A percentile compares a stretch with the other conserved stretches of the same genome.
Conservation (phyloP, 2,888 invertebrate genomes). For the Sisyra nigra region DNA sequence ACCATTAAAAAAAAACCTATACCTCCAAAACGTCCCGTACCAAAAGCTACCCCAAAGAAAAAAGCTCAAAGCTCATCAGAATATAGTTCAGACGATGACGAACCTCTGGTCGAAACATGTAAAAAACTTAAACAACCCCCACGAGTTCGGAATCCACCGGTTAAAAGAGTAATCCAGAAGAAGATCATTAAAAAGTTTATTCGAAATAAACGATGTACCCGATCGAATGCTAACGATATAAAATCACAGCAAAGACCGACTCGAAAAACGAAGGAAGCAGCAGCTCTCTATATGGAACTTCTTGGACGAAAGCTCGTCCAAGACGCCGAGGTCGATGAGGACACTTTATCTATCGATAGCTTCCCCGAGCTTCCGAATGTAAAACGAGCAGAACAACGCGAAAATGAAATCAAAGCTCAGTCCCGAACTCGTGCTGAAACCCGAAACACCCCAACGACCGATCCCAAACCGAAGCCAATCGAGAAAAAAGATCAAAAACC, state of each 20-base stretch:
- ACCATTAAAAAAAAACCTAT: constrained; percentile 17
- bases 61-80: constrained; percentile 18
- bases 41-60: constrained; percentile 10
- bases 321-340: constrained; percentile 43
- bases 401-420: constrained; percentile 37
- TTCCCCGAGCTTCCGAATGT: constrained; percentile 51
- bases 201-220: background rate
- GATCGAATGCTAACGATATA: constrained; percentile 1
- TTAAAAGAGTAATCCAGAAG: constrained; percentile 1
- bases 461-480: background rate
- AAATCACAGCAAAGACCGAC: constrained; percentile 30
- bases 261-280: constrained; percentile 60
- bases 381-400: constrained; percentile 40
- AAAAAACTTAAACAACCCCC: constrained; percentile 8
- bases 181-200: constrained; percentile 3
- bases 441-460: background rate
- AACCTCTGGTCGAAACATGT: constrained; percentile 23
- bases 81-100: constrained; percentile 37
- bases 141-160: constrained; percentile 3
- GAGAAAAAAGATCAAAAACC: background rate
- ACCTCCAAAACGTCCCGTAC: constrained; percentile 16
- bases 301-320: constrained; percentile 49
- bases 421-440: constrained; percentile 12
- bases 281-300: constrained; percentile 57
- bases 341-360: constrained; percentile 44